Evolutionary conservation across 2,113 vertebrate species (phyloP).

Genomic region (Grammomys surdaster): DNA sequence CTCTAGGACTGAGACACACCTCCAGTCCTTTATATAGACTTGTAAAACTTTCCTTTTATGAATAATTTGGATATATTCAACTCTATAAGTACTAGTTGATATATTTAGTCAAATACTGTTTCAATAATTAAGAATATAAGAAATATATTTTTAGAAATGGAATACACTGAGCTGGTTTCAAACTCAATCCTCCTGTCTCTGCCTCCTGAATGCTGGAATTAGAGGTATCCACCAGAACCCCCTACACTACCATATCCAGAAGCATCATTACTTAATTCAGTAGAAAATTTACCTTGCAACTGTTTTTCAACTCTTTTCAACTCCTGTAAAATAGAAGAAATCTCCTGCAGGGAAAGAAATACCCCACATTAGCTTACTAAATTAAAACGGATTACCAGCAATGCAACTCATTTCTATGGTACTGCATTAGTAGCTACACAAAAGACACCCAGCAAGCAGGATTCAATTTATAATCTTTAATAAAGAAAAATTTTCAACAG

Average conservation of each 20-base stretch:
- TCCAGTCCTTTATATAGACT: not conserved
- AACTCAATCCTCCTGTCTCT: not conserved
- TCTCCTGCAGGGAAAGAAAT: constrained; percentile 89
- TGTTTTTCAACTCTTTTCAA: constrained; percentile 97
- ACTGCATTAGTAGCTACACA: not conserved
- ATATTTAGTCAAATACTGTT: constrained; percentile 39
- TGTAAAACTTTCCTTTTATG: constrained; percentile 44
- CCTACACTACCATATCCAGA: not conserved
- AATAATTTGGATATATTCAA: constrained; percentile 10
- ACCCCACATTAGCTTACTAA: constrained; percentile 57
- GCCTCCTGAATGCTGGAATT: not conserved
- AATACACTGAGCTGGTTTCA: not conserved
- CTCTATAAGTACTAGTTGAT: not conserved
- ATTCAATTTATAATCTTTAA: constrained; percentile 50
- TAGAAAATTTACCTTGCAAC: constrained; percentile 92
- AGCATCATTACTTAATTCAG: not conserved
- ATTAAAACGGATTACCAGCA: not conserved
- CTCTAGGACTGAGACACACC: not conserved
- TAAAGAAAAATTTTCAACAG: constrained; percentile 37
- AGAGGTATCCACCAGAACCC: not conserved
- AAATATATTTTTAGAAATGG: not conserved
- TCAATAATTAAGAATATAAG: constrained; percentile 32
- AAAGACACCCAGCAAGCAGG: not conserved
- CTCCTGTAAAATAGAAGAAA: constrained; percentile 96
- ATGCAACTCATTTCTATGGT: not conserved